Evolutionary conservation across 2,888 invertebrate species (phyloP).

Genomic region (Zygaena filipendulae): DNA sequence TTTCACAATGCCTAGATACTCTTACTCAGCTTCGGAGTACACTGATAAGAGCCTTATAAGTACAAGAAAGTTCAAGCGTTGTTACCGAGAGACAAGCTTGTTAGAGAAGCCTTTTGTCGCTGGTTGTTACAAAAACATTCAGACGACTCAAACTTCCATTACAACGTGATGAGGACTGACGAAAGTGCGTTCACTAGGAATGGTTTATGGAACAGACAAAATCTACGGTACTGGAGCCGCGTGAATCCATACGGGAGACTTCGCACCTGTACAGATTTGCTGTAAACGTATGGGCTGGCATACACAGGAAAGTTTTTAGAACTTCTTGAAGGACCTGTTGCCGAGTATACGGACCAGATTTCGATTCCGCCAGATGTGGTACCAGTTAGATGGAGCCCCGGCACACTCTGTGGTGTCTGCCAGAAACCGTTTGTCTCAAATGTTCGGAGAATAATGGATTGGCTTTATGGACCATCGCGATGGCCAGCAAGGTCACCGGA

Average conservation of each 20-base stretch:
- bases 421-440: slow-evolving; percentile 3
- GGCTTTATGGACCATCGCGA: slow-evolving; percentile 5
- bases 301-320: slow-evolving; percentile 6
- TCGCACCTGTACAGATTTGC: slow-evolving; percentile 5
- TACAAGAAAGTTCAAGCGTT: slow-evolving; percentile 8
- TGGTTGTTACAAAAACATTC: slow-evolving; percentile 2
- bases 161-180: slow-evolving; percentile 10
- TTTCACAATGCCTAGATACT: slow-evolving; percentile 1
- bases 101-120: slow-evolving; percentile 4
- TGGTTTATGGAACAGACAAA: slow-evolving; percentile 10
- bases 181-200: slow-evolving; percentile 12
- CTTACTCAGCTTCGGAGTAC: slow-evolving; percentile 5
- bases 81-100: slow-evolving; percentile 5
- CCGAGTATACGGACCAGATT: slow-evolving; percentile 6
- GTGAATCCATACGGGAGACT: slow-evolving; percentile 7
- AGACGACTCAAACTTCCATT: slow-evolving; percentile 5
- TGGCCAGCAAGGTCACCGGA: slow-evolving; percentile 8
- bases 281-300: slow-evolving; percentile 6
- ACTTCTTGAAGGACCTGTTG: slow-evolving; percentile 4
- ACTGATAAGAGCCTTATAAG: slow-evolving; percentile 6
- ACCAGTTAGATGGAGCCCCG: slow-evolving; percentile 9
- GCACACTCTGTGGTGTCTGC: slow-evolving; percentile 8
- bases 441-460: slow-evolving; percentile 9
- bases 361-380: slow-evolving; percentile 6
- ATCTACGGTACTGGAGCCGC: slow-evolving; percentile 5